A percentile compares a stretch with the other conserved stretches of the same genome.
These are phyloP conservation scores for Poecilia latipinna DNA, from an alignment of 2,113 vertebrate genomes.

Conservation along the genomic window DNA sequence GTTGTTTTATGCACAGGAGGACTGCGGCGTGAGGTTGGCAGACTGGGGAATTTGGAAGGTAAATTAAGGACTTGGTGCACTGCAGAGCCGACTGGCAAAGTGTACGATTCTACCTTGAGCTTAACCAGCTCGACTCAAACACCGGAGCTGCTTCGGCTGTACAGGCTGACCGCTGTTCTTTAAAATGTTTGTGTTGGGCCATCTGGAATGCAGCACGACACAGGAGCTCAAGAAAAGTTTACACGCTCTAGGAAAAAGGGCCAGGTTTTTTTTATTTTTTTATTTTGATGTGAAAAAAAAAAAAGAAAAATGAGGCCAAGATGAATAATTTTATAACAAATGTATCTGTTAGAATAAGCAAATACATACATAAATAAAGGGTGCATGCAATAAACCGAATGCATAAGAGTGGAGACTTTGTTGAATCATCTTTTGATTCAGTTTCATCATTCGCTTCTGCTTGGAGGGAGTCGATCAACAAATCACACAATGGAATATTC, in stretches of 20 bases:
- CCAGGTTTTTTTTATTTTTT: too few species aligned
- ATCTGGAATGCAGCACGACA: not conserved
- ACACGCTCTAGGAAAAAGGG: not conserved
- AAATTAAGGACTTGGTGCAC: constrained; percentile 78
- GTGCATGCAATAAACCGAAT: too few species aligned
- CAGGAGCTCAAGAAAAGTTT: not conserved
- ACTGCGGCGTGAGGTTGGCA: constrained; percentile 51
- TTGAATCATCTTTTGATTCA: too few species aligned
- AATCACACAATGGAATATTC: too few species aligned
- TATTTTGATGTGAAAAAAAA: too few species aligned
- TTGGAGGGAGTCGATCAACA: too few species aligned
- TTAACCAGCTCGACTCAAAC: constrained; percentile 50
- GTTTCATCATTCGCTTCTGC: too few species aligned
- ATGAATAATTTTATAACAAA: too few species aligned
- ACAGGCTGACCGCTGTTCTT: constrained; percentile 63
- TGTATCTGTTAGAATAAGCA: too few species aligned
- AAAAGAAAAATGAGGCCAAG: too few species aligned
- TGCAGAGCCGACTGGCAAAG: constrained; percentile 73
- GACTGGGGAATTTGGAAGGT: constrained; percentile 59
- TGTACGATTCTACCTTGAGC: constrained; percentile 76
- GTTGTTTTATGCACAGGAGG: constrained; percentile 46
- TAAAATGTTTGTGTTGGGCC: constrained; percentile 24
- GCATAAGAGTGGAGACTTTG: too few species aligned
- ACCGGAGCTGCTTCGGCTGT: constrained; percentile 62
- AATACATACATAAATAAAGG: too few species aligned